Percentiles rank a stretch among this genome's conserved stretches.
Conservation (phyloP, 1,140 invertebrate species). For the Cryptotermes secundus region DNA sequence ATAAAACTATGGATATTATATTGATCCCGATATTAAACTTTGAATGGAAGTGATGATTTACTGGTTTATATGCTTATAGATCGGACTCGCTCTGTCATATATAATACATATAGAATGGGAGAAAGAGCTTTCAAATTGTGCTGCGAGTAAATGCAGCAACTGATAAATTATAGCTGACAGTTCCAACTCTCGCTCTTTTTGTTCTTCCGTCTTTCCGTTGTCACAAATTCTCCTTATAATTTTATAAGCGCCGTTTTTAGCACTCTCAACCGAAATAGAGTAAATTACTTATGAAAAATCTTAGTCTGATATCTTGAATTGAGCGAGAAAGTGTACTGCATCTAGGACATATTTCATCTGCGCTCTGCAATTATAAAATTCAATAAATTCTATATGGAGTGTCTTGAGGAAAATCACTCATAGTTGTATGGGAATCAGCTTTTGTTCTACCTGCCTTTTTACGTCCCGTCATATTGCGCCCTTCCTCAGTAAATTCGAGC, state of each 20-base stretch:
- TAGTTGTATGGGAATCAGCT: too few relatives aligned
- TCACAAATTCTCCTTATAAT: not conserved
- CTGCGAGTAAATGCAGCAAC: not conserved
- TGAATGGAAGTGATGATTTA: slow-evolving; percentile 26
- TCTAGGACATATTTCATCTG: not conserved
- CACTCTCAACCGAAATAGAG: not conserved
- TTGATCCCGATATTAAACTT: slow-evolving; percentile 27
- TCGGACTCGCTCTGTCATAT: not conserved
- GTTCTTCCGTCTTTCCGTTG: not conserved
- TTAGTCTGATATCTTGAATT: not conserved
- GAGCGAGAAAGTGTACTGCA: not conserved
- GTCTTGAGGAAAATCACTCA: too few relatives aligned
- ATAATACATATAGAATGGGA: slow-evolving; percentile 9
- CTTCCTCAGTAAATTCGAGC: too few relatives aligned
- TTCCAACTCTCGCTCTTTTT: not conserved
- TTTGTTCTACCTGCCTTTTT: too few relatives aligned
- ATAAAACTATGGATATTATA: slow-evolving; percentile 30
- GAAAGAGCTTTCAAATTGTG: slow-evolving; percentile 11
- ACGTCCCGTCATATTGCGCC: too few relatives aligned
- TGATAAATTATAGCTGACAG: slow-evolving; percentile 2
- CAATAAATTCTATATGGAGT: too few relatives aligned
- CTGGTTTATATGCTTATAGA: slow-evolving; percentile 17
- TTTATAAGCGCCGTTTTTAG: not conserved
- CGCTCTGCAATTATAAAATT: too few relatives aligned
- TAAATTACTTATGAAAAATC: not conserved